Conservation (phyloP, 53 echinoderm and acorn worm genomes). For the Glandiceps talaboti region DNA sequence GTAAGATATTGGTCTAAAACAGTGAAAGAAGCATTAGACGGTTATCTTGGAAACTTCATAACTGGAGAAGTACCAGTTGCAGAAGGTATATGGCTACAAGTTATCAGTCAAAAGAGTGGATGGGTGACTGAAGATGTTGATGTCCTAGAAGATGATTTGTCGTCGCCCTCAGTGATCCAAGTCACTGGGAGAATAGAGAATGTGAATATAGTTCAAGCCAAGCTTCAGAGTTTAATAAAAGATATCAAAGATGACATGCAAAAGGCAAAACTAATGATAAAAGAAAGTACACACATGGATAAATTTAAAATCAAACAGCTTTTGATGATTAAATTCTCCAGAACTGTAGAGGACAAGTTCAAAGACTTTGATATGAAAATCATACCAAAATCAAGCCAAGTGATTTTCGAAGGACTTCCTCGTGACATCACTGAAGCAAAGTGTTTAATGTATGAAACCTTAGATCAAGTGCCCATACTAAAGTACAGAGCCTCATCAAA, state of each 20-base stretch:
- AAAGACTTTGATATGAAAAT: conserved; percentile 15
- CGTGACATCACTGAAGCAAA: neutral
- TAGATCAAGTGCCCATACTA: neutral
- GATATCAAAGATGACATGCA: conserved; percentile 19
- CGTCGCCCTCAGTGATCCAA: neutral
- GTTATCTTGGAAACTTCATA: conserved; percentile 9
- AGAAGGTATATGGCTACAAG: neutral
- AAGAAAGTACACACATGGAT: neutral
- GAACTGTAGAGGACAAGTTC: conserved; percentile 3
- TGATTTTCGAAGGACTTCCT: neutral
- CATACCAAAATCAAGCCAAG: neutral
- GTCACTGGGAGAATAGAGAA: conserved; percentile 12
- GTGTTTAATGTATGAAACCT: neutral
- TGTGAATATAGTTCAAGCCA: conserved; percentile 3
- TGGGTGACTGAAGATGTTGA: neutral
- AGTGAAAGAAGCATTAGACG: neutral
- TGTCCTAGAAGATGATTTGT: neutral
- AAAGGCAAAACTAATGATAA: conserved; percentile 12
- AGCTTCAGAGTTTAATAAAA: neutral
- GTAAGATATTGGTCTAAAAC: conserved; percentile 17
- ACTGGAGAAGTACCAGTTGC: conserved; percentile 5
- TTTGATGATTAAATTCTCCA: conserved; percentile 16
- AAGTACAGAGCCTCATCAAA: neutral
- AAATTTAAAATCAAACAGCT: neutral
- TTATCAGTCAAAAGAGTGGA: neutral